Conservation (phyloP, 1,140 invertebrate species). For the Temnothorax curvispinosus region DNA sequence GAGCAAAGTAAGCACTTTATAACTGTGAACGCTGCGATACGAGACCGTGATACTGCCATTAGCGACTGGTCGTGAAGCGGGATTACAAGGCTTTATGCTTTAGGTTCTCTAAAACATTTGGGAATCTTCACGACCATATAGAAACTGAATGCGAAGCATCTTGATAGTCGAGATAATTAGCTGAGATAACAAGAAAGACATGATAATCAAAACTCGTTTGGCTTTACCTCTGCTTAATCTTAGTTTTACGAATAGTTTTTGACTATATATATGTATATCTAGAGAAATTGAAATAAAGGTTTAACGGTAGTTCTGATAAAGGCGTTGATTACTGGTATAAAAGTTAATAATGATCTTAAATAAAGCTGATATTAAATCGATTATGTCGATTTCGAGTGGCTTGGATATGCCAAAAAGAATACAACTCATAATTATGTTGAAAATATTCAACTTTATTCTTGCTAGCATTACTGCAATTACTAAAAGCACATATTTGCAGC, state of each 20-base stretch:
- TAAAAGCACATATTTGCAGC: background rate
- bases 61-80: background rate
- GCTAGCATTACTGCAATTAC: background rate
- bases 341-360: background rate
- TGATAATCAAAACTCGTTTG: background rate
- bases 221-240: too few species aligned
- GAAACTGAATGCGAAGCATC: too few species aligned
- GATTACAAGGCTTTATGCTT: background rate
- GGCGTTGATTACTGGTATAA: background rate
- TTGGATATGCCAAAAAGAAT: background rate
- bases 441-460: conserved; percentile 20
- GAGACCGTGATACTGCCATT: background rate
- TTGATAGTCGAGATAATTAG: background rate
- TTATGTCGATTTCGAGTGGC: background rate
- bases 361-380: background rate
- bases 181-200: background rate
- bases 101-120: background rate
- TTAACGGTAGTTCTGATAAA: background rate
- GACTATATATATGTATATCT: background rate
- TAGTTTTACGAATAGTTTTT: too few species aligned
- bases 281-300: background rate
- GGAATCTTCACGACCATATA: background rate
- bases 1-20: background rate
- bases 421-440: background rate
- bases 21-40: background rate